Evolutionary conservation across 2,113 vertebrate genomes (phyloP).

Genomic region (Amphilophus citrinellus): DNA sequence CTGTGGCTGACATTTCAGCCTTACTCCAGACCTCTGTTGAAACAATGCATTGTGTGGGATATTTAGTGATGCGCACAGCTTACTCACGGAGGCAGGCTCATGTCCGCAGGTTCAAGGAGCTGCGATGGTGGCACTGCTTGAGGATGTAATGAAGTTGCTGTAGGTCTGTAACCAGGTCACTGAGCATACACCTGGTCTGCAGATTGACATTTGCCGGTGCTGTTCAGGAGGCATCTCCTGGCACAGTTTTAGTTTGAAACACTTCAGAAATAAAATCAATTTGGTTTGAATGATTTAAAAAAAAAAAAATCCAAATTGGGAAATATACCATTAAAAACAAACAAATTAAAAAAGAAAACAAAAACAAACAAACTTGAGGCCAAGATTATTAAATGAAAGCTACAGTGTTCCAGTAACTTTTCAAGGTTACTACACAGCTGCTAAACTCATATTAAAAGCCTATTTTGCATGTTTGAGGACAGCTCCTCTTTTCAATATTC

Average conservation of each 20-base stretch:
- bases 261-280: not conserved
- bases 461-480: not conserved
- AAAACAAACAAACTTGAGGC: not conserved
- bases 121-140: slow-evolving; percentile 47
- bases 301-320: not conserved
- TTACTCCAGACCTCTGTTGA: slow-evolving; percentile 25
- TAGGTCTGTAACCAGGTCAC: slow-evolving; percentile 72
- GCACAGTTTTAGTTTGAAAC: not conserved
- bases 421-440: not conserved
- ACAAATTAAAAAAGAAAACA: not conserved
- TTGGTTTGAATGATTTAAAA: not conserved
- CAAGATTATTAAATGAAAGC: not conserved
- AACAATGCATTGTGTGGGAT: slow-evolving; percentile 62
- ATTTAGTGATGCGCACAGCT: slow-evolving; percentile 50
- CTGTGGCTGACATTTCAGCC: slow-evolving; percentile 68
- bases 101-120: slow-evolving; percentile 59
- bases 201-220: slow-evolving; percentile 65
- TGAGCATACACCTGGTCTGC: slow-evolving; percentile 68
- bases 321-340: not conserved
- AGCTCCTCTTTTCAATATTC: slow-evolving; percentile 10
- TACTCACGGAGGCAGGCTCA: slow-evolving; percentile 53
- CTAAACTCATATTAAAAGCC: slow-evolving; percentile 2
- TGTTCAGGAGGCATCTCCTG: slow-evolving; percentile 14
- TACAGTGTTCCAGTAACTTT: not conserved
- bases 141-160: slow-evolving; percentile 65